Percentiles rank a stretch among this genome's conserved stretches.
Evolutionary conservation across 2,888 invertebrate genomes (phyloP).

Genomic region (Aspidiotus rigidus): DNA sequence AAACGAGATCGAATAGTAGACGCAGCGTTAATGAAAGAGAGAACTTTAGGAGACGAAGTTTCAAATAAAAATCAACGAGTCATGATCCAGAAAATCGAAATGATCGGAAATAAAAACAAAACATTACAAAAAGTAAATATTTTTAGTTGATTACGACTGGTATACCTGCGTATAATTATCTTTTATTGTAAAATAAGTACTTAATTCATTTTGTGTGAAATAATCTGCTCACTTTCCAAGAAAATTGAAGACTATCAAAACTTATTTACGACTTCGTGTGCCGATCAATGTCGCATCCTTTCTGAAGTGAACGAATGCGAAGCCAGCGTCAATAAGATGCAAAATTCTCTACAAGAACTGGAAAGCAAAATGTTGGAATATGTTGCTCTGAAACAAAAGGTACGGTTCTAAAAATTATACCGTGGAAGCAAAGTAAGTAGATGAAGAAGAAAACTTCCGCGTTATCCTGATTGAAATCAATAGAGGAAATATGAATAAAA

Average conservation of each 20-base stretch:
- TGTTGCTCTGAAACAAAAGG: conserved; percentile 11
- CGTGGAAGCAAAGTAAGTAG: conserved; percentile 9
- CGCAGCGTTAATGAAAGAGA: conserved; percentile 50
- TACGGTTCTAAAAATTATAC: not conserved
- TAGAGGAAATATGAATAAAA: too few species aligned
- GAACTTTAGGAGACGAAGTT: conserved; percentile 40
- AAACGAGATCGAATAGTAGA: conserved; percentile 56
- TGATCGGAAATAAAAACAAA: conserved; percentile 51
- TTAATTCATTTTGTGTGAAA: not conserved
- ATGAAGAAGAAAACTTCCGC: not conserved
- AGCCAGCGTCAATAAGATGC: not conserved
- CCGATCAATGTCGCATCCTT: not conserved
- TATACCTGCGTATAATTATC: not conserved
- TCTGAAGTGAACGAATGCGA: conserved; percentile 12
- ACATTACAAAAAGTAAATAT: conserved; percentile 46
- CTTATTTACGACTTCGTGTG: not conserved
- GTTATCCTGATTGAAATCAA: too few species aligned
- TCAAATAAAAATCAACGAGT: conserved; percentile 36
- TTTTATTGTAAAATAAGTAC: not conserved
- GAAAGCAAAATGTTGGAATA: conserved; percentile 16
- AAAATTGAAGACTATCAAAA: conserved; percentile 1
- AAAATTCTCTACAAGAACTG: not conserved
- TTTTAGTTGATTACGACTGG: not conserved
- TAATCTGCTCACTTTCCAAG: not conserved
- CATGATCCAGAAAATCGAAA: conserved; percentile 51